These are phyloP conservation scores for Andrena chrysosceles DNA, from an alignment of 2,888 invertebrate species.

Conservation along the genomic window DNA sequence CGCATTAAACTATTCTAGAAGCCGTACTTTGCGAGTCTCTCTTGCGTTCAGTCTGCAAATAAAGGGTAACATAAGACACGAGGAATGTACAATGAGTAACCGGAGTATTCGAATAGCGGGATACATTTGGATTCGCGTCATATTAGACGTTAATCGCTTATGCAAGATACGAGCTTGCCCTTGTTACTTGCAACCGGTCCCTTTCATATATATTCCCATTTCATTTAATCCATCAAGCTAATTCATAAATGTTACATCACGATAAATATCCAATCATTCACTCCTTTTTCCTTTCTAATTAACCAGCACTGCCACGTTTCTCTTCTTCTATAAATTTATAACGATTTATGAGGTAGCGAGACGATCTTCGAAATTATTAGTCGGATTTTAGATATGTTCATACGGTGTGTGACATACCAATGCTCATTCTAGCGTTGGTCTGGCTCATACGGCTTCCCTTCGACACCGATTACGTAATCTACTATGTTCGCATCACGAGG, in stretches of 20 bases:
- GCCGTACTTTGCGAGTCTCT: conserved; percentile 51
- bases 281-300: no score
- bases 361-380: not conserved
- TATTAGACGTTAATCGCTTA: not conserved
- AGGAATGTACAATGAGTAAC: conserved; percentile 16
- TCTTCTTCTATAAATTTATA: no score
- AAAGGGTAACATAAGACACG: conserved; percentile 45
- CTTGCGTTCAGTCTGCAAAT: conserved; percentile 47
- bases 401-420: not conserved
- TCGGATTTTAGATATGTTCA: not conserved
- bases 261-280: no score
- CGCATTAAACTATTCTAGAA: conserved; percentile 63
- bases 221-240: no score
- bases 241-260: no score
- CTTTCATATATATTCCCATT: not conserved
- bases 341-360: not conserved
- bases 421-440: not conserved
- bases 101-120: not conserved
- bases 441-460: conserved; percentile 38
- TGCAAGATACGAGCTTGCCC: not conserved
- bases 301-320: no score
- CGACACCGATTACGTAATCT: conserved; percentile 33
- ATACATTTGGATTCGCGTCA: not conserved
- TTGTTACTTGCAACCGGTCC: not conserved
- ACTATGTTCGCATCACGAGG: conserved; percentile 4